Conservation (phyloP, 2,888 invertebrate genomes). For the Microdon myrmicae region DNA sequence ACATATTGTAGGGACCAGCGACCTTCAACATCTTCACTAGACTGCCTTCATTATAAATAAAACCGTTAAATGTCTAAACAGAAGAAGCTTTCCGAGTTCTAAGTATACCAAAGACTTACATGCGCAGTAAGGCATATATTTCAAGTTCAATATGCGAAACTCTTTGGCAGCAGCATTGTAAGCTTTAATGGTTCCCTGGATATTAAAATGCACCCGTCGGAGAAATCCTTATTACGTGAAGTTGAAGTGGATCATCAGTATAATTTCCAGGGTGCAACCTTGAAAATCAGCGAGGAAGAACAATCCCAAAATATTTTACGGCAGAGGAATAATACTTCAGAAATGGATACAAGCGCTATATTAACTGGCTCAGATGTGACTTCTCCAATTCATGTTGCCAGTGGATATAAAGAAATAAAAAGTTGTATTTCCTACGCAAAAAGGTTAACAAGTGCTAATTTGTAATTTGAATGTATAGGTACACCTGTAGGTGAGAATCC, state of each 20-base stretch:
- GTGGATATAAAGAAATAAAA: constrained; percentile 61
- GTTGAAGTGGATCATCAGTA: constrained; percentile 54
- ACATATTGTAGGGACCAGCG: too few species aligned
- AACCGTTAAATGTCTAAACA: too few species aligned
- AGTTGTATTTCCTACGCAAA: constrained; percentile 14
- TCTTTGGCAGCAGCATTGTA: too few species aligned
- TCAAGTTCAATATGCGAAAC: too few species aligned
- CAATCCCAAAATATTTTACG: constrained; percentile 38
- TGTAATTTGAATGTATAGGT: constrained; percentile 7
- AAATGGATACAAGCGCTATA: constrained; percentile 52
- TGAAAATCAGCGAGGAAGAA: constrained; percentile 50
- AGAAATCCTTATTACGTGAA: constrained; percentile 51
- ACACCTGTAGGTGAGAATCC: constrained; percentile 31
- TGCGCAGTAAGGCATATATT: too few species aligned
- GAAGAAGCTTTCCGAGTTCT: too few species aligned
- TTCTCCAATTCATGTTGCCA: constrained; percentile 65
- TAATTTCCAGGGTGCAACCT: constrained; percentile 65
- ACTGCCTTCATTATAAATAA: too few species aligned
- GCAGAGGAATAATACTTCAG: constrained; percentile 45
- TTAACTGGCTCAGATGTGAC: constrained; percentile 58
- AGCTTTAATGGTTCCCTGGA: too few species aligned
- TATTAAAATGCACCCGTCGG: constrained; percentile 32
- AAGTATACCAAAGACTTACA: too few species aligned
- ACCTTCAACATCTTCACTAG: too few species aligned
- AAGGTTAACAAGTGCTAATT: too few species aligned